Base-by-base conservation (phyloP, 2,113 vertebrate species). In the Gobiocypris rarus region DNA sequence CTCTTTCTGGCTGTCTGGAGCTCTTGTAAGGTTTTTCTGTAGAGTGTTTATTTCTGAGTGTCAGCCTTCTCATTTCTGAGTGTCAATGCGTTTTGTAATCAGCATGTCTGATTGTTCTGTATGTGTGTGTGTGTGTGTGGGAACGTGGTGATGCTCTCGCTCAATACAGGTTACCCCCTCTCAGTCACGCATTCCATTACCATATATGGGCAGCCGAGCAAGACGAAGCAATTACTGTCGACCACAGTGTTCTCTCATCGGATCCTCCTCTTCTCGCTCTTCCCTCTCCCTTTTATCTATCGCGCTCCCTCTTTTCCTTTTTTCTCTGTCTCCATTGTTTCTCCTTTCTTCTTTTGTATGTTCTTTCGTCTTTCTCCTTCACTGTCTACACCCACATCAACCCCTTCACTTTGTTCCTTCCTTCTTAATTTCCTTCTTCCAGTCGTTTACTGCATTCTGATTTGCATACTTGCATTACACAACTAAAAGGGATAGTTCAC, bases 121-220 rank as follows among this genome's bases (percentile, higher is more conserved):
- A 26, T 34, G 45, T 69, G 63, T 70, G 65, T 48, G 56, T 45
- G 81, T 31, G n/a, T 81, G 15, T 78, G 65, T 77, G 70, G 1
- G 69, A 24, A 13, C 34, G 56, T 1, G 15, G 14, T n/a, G 75
- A 81, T 76, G 61, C 89, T 86, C 77, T 88, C 76, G 85, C 89
- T 89, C 90, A 82, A 76, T 91, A 87, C 85, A 73, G 84, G 90
- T 91, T 89, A 76, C 76, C 75, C 75, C 82, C 85, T 69, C 84
- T 82, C 48, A n/a, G 84, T 89, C 89, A 87, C 88, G 70, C 89
- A 91, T 92, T 89, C 88, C 89, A 88, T 90, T 63, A 81, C 92
- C 90, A 82, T 92, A 90, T 89, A 90, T 86, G 88, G 91, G 82
- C 87, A 87, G 3, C 79, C 50, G 86, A 71, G 89, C 85, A 43